Base-by-base conservation (phyloP, 2,888 invertebrate genomes). In the Drosophila meridionalis region DNA sequence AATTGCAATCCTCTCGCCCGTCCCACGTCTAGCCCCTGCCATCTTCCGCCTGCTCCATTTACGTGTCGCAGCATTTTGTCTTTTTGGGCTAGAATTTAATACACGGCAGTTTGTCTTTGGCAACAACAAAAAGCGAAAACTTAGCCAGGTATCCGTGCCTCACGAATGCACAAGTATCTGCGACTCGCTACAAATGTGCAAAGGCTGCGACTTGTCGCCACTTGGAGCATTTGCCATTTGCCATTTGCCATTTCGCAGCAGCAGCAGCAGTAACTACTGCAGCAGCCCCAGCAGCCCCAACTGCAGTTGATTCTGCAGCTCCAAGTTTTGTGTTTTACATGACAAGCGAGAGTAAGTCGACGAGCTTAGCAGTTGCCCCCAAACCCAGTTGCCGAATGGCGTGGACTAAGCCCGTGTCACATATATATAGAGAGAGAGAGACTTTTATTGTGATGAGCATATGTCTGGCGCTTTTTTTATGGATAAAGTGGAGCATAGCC, bases 71-170 rank as follows among this genome's bases (percentile, higher is more conserved):
- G 83, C 87, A 87, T 89, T 87, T 89, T 87, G 90, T 89, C 89
- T 90, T 90, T 84, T 78, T 53, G 81, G 69, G 69, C 88, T 87
- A 78, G 81, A 88, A 87, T 90, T 78, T 88, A 90, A 88, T 90
- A 87, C 89, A 80, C 87, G 77, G 81, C 81, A 88, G 87, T 88
- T 88, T 88, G 90, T 90, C 90, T 90, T 79, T 73, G 76, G 77
- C 84, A 80, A 76, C 57, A 71, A 76, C 56, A 59, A 71, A 62
- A 47, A 71, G 38, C 45, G 55, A 64, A 56, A 76, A 71, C 52
- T 67, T 73, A 45, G 64, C 60, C 77, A 76, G 76, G 73, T 72
- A 77, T 40, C 40, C 61, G 56, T 53, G 57, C 50, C 60, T 42
- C 45, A 38, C 53, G 58, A 64, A 36, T 60, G 38, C 50, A 30